Evolutionary conservation across 2,113 vertebrate species (phyloP).

Genomic region (Alaudala cheleensis): DNA sequence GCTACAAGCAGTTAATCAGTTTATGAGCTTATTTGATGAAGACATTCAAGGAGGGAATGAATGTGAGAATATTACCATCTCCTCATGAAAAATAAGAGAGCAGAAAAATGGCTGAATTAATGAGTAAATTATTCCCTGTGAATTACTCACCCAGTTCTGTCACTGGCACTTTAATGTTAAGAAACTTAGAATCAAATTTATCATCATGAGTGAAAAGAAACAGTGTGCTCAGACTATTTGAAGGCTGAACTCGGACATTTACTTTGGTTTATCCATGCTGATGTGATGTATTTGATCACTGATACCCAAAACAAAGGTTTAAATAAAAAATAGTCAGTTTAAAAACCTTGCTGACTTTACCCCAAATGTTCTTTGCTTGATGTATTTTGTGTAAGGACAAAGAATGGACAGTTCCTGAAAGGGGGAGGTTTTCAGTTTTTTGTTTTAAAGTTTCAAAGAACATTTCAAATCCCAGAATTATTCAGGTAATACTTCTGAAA

Average conservation of each 20-base stretch:
- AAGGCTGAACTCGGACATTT: neutral
- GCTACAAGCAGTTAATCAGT: neutral
- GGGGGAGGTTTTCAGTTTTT: neutral
- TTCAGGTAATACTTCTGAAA: neutral
- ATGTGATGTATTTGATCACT: neutral
- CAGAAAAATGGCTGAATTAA: conserved; percentile 9
- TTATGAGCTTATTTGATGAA: neutral
- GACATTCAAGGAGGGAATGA: neutral
- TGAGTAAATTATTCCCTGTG: neutral
- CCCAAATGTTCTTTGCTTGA: neutral
- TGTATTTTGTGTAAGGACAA: neutral
- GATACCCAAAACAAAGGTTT: neutral
- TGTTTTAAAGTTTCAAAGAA: neutral
- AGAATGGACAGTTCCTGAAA: neutral
- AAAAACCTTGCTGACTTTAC: neutral
- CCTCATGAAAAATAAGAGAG: neutral
- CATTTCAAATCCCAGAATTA: conserved; percentile 9
- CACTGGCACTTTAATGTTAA: neutral
- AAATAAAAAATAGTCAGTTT: neutral
- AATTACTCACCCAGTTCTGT: neutral
- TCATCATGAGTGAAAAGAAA: neutral
- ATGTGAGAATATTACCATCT: neutral
- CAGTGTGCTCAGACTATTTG: neutral
- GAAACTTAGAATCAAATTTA: neutral
- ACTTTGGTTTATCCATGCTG: neutral